A percentile compares a stretch with the other conserved stretches of the same genome.
These are phyloP conservation scores for Teleogryllus occipitalis DNA, from an alignment of 1,140 invertebrate species.

Conservation along the genomic window DNA sequence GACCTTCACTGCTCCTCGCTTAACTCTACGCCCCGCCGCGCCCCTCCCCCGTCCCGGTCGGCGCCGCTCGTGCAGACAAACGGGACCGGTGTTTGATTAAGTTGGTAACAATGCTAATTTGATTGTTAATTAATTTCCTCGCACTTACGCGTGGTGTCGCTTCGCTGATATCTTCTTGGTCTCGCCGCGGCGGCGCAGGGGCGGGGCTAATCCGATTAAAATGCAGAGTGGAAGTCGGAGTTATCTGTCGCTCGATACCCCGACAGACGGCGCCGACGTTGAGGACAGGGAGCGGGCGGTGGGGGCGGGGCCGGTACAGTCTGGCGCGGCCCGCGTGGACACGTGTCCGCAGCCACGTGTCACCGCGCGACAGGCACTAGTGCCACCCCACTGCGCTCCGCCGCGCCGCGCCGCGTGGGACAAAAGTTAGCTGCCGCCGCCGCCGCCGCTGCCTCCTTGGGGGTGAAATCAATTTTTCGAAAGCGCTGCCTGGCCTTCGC, in stretches of 20 bases:
- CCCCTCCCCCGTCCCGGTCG: no score
- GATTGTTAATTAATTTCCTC: neutral
- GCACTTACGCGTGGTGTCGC: neutral
- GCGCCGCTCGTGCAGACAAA: neutral
- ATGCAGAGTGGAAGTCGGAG: constrained; percentile 3
- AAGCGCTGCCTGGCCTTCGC: no score
- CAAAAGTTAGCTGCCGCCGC: no score
- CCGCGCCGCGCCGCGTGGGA: no score
- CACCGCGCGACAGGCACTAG: no score
- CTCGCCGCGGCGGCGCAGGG: no score
- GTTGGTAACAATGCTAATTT: neutral
- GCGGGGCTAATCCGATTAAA: neutral
- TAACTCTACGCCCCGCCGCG: neutral
- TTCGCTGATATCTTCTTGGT: neutral
- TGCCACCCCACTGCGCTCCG: neutral
- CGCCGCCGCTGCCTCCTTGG: no score
- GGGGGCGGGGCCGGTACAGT: no score
- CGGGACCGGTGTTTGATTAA: neutral
- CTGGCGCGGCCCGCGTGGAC: no score
- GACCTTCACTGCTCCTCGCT: neutral
- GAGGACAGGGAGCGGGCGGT: neutral
- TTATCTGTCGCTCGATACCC: neutral
- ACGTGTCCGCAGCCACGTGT: no score
- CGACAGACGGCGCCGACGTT: neutral
- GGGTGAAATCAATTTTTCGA: no score